Evolutionary conservation across 2,797 vertebrate genomes (phyloP).

Genomic region (Microchirus variegatus): DNA sequence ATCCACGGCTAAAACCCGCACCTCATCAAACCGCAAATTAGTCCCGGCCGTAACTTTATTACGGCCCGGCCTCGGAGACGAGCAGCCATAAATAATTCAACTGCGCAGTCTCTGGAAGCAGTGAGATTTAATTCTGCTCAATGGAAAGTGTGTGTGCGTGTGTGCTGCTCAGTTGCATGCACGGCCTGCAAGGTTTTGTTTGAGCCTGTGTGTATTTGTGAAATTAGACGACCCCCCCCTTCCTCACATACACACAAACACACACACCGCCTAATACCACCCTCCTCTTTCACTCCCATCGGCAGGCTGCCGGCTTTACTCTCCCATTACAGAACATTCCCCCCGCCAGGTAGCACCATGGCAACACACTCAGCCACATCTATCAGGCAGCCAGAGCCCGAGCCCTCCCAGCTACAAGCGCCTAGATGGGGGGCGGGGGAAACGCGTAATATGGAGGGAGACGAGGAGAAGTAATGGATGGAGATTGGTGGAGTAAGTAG

Average conservation of each 20-base stretch:
- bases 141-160: conserved; percentile 66
- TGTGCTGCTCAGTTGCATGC: conserved; percentile 19
- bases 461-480: conserved; percentile 2
- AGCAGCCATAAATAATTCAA: conserved; percentile 88
- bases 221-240: conserved; percentile 70
- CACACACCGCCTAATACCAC: conserved; percentile 7
- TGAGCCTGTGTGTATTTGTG: conserved; percentile 41
- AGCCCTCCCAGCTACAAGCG: conserved; percentile 49
- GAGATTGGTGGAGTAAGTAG: background rate
- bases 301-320: conserved; percentile 73
- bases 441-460: background rate
- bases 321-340: conserved; percentile 54
- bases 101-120: conserved; percentile 76
- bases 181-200: conserved; percentile 62
- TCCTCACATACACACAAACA: conserved; percentile 26
- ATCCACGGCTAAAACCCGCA: conserved; percentile 81
- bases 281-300: conserved; percentile 68
- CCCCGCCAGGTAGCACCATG: conserved; percentile 71
- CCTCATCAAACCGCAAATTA: conserved; percentile 86
- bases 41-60: conserved; percentile 86
- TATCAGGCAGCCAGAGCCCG: conserved; percentile 53
- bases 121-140: conserved; percentile 87
- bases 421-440: conserved; percentile 34
- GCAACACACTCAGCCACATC: conserved; percentile 71
- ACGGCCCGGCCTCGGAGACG: conserved; percentile 66